Evolutionary conservation across 1,140 invertebrate genomes (phyloP).

Genomic region (Hyles vespertilio): DNA sequence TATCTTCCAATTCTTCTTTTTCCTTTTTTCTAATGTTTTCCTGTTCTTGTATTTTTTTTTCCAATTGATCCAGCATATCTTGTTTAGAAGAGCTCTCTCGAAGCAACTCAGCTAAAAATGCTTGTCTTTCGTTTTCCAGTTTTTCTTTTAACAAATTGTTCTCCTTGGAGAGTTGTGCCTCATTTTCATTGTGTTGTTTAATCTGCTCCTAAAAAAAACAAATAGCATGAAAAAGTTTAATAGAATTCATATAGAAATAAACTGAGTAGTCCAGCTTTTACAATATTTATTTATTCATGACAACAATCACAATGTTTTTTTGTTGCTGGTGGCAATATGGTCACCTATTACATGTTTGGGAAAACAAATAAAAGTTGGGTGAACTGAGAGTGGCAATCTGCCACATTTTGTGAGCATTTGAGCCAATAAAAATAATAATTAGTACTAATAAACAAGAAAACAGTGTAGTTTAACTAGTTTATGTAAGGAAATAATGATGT

Average conservation of each 20-base stretch:
- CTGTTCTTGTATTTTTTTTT: constrained; percentile 54
- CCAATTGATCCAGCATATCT: constrained; percentile 55
- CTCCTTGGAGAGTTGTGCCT: constrained; percentile 49
- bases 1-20: constrained; percentile 43
- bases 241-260: neutral
- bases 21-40: constrained; percentile 49
- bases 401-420: too few species aligned
- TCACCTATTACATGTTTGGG: too few species aligned
- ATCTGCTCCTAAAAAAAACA: constrained; percentile 44
- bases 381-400: too few species aligned
- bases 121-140: constrained; percentile 65
- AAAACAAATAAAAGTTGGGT: too few species aligned
- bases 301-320: too few species aligned
- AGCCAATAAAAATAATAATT: too few species aligned
- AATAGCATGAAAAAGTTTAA: neutral
- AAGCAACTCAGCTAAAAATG: constrained; percentile 67
- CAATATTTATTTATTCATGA: too few species aligned
- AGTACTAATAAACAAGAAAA: too few species aligned
- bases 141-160: constrained; percentile 68
- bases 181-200: constrained; percentile 49
- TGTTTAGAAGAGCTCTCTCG: constrained; percentile 73
- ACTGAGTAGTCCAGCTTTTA: too few species aligned
- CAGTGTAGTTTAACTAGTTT: too few species aligned
- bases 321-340: too few species aligned
- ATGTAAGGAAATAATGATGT: too few species aligned